These are phyloP conservation scores for Bruchidius siliquastri DNA, from an alignment of 2,888 invertebrate genomes.

Conservation along the genomic window DNA sequence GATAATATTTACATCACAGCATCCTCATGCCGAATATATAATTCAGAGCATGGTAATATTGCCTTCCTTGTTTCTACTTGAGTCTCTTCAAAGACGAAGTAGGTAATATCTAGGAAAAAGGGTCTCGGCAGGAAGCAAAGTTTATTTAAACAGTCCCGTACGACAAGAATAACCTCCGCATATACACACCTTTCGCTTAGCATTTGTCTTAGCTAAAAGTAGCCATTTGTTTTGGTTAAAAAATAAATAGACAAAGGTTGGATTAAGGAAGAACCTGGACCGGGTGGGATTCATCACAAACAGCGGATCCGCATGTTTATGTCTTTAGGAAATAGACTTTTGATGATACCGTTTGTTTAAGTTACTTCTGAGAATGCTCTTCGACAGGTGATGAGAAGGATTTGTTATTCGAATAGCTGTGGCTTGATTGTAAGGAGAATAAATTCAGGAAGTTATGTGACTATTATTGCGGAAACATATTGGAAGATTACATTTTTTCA, in stretches of 20 bases:
- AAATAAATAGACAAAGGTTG: conserved; percentile 35
- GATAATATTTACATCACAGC: too few relatives aligned
- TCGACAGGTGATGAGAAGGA: background rate
- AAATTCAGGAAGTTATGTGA: background rate
- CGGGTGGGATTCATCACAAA: conserved; percentile 25
- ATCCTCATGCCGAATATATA: too few relatives aligned
- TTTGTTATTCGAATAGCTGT: background rate
- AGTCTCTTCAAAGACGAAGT: too few relatives aligned
- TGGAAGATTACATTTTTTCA: background rate
- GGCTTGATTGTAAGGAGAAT: background rate
- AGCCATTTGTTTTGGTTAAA: conserved; percentile 34
- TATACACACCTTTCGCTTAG: background rate
- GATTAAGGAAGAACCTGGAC: conserved; percentile 30
- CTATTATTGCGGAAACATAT: background rate
- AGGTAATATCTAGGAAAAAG: conserved; percentile 16
- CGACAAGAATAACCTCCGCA: background rate
- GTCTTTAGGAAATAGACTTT: background rate
- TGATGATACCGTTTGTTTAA: background rate
- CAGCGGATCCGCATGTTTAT: conserved; percentile 22
- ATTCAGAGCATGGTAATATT: too few relatives aligned
- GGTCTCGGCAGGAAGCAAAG: background rate
- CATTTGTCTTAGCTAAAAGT: conserved; percentile 19
- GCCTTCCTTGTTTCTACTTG: too few relatives aligned
- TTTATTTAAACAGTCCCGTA: background rate
- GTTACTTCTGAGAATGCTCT: background rate